Evolutionary conservation across 2,888 invertebrate species (phyloP), one percentile per base, ranked within the genome.

Genomic region (Drosophila meridionalis): DNA sequence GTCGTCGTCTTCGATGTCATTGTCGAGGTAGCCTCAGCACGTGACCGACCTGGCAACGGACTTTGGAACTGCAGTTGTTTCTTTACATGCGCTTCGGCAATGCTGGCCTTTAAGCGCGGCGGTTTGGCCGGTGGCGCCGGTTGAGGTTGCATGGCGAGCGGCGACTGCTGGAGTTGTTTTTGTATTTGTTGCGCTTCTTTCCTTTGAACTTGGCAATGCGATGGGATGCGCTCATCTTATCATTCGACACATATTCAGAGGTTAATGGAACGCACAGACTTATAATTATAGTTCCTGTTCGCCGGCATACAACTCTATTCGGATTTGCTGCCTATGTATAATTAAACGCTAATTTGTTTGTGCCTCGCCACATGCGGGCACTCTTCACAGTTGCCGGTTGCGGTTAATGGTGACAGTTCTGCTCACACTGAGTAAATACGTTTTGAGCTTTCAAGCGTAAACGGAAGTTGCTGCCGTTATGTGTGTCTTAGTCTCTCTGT

Each of bases 1-100:
- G 62, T 56, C 9, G 40, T 14, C 38, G 34, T 38, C 30, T 55
- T 50, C 53, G 50, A 28, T 64, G 72, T 58, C 68, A 68, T 53
- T 57, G 75, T 45, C 47, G 64, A 5, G 6, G 32, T 34, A 9
- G 32, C 50, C 5, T 38, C 69, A 42, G 34, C 67, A 74, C 74
- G 76, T 65, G 73, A 68, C 67, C 78, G 74, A 34, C 78, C 70
- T 43, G 85, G 80, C 76, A 91, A 76, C 56, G 91, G 91, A 82
- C 91, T 91, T 50, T 87, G 81, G 76, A 91, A 92, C 79, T 91
- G 91, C 75, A 91, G 81, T 57, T 87, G 87, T 73, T 92, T 92
- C 76, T 83, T 91, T 67, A 60, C 64, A 62, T 60, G 69, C 62
- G 55, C 50, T 55, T 56, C 59, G 2, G 38, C 42, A 12, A 58